phyloP scores from a whole-genome alignment of 2,113 vertebrate genomes.

The Aegotheles bennettii region DNA sequence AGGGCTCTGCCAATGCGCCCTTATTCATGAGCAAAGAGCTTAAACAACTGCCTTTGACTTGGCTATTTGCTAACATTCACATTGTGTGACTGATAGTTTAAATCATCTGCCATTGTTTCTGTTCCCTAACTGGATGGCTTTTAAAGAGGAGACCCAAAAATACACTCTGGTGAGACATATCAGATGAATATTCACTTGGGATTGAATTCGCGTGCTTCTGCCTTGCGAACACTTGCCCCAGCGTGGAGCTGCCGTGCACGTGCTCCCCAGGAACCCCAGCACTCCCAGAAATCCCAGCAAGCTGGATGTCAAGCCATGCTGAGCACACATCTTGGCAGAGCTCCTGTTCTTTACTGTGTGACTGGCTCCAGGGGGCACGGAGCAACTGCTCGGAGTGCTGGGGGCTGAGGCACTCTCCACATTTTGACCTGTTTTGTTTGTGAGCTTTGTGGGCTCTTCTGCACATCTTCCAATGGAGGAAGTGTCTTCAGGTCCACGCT shows the following conservation, averaged over 20 bases:
- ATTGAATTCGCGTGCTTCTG: neutral
- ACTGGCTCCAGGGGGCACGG: neutral
- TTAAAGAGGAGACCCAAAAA: conserved; percentile 32
- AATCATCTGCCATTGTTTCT: conserved; percentile 52
- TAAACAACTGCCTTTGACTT: neutral
- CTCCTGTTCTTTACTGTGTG: neutral
- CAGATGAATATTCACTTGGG: neutral
- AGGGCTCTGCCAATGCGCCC: neutral
- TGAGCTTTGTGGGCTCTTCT: neutral
- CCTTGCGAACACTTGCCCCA: neutral
- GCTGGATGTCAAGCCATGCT: neutral
- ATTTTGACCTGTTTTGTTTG: neutral
- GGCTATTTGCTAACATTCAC: neutral
- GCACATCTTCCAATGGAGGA: neutral
- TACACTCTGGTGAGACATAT: conserved; percentile 10
- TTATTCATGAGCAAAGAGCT: neutral
- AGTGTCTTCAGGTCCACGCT: neutral
- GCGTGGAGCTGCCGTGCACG: neutral
- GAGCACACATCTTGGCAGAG: conserved; percentile 31
- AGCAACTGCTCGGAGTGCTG: neutral
- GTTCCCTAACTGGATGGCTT: neutral
- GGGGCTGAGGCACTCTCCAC: neutral
- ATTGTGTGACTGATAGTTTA: neutral
- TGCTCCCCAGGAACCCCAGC: neutral
- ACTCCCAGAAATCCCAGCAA: neutral